Evolutionary conservation across 2,888 invertebrate species (phyloP), one percentile per base, ranked within the genome.

Genomic region (Coelopa pilipes): DNA sequence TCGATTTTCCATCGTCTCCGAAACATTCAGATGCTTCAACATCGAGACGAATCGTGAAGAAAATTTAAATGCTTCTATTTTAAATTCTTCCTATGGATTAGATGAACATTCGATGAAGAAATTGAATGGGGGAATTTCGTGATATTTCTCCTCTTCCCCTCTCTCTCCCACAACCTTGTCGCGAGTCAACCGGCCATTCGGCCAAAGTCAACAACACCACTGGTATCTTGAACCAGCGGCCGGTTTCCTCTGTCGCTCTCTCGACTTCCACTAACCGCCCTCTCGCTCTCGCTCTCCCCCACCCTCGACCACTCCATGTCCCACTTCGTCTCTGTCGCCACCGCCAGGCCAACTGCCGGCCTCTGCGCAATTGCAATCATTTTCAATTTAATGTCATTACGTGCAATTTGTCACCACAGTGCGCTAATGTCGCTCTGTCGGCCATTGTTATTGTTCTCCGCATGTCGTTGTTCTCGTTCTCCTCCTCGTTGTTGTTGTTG

Each of bases 361-460:
- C 62, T 24, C 68, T 68, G 34, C 47, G 46, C 57, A 59, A 69
- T 60, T 70, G 55, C 84, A 85, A 85, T 85, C 84, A 82, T 84
- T 85, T 85, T 84, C 85, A 85, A 85, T 85, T 85, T 81, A 79
- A 81, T 83, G 81, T 85, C 85, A 85, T 85, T 85, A 85, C 82
- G 82, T 82, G 85, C 85, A 85, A 85, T 85, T 85, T 85, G 85
- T 85, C 85, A 85, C 82, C 85, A 81, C 78, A 81, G 83, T 79
- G 78, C 78, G 77, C 77, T 79, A 81, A 77, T 80, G 77, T 80
- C 76, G 59, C 50, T 50, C 50, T 19, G 55, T 45, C 65, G 17
- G 65, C 65, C 70, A 67, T 73, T 70, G 19, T 59, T 63, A 60
- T 63, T 62, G 70, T 55, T 50, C 21, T 50, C 19, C 49, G 53